Percentiles rank a stretch among this genome's conserved stretches.
phyloP scores from a whole-genome alignment of 2,113 vertebrate genomes.

The Oplegnathus fasciatus region DNA sequence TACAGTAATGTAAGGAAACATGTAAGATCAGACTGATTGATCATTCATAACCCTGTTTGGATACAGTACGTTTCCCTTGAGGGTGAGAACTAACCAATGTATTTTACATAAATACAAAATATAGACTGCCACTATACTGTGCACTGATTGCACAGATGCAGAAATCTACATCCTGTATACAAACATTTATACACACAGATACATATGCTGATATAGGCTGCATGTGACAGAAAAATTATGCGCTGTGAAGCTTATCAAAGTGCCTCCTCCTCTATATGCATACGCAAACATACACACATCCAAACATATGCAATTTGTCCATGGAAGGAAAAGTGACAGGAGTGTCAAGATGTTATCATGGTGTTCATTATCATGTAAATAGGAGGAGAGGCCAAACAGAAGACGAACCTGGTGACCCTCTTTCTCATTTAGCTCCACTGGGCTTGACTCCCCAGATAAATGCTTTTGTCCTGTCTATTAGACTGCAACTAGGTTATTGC shows the following conservation, averaged over 20 bases:
- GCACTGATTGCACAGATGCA: not conserved
- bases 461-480: slow-evolving; percentile 27
- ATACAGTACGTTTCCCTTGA: too few relatives aligned
- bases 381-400: slow-evolving; percentile 23
- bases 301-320: not conserved
- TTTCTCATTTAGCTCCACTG: slow-evolving; percentile 29
- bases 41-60: too few relatives aligned
- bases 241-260: not conserved
- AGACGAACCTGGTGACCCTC: slow-evolving; percentile 1
- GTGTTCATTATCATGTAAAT: slow-evolving; percentile 44
- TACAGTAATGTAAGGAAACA: too few relatives aligned
- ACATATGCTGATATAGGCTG: not conserved
- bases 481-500: not conserved
- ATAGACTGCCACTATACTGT: too few relatives aligned
- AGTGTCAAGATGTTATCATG: slow-evolving; percentile 16
- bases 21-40: too few relatives aligned
- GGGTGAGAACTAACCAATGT: too few relatives aligned
- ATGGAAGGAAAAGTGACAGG: not conserved
- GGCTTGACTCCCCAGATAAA: slow-evolving; percentile 6
- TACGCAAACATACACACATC: not conserved
- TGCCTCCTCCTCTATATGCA: not conserved
- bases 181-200: not conserved
- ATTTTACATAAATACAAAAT: too few relatives aligned
- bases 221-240: not conserved
- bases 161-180: not conserved